A percentile compares a stretch with the other conserved stretches of the same genome.
These are phyloP conservation scores for Saccopteryx bilineata DNA, from an alignment of 2,113 vertebrate genomes.

Conservation along the genomic window DNA sequence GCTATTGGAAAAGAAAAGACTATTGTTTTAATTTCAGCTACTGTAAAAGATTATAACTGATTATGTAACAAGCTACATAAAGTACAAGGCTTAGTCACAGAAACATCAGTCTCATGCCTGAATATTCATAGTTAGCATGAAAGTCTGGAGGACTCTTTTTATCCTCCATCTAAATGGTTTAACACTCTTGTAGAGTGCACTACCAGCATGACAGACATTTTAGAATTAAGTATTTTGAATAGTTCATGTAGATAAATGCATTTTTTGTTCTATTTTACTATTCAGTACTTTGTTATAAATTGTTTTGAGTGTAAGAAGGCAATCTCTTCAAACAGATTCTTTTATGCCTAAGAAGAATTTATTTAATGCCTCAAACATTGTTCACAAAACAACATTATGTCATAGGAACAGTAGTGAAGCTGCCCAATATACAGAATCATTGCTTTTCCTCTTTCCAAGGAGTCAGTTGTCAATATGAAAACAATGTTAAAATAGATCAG, in stretches of 20 bases:
- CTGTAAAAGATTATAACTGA: conserved; percentile 72
- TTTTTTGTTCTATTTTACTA: conserved; percentile 40
- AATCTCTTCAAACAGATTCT: neutral
- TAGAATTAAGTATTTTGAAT: neutral
- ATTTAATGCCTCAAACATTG: conserved; percentile 30
- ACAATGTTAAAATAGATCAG: neutral
- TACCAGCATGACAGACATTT: neutral
- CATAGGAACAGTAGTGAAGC: neutral
- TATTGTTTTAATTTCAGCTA: conserved; percentile 72
- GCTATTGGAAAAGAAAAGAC: conserved; percentile 71
- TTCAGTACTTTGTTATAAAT: neutral
- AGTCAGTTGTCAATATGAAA: conserved; percentile 21
- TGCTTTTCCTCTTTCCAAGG: conserved; percentile 18
- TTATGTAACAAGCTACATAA: conserved; percentile 71
- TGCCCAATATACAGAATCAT: neutral
- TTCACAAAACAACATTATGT: conserved; percentile 8
- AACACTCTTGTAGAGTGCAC: neutral
- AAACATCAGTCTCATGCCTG: conserved; percentile 43
- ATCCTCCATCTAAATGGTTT: neutral
- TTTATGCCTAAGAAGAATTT: neutral
- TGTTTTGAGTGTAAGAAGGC: conserved; percentile 13
- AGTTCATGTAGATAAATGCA: neutral
- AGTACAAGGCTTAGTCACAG: conserved; percentile 48
- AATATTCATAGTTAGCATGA: conserved; percentile 1
- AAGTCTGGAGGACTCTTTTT: conserved; percentile 23